These are phyloP conservation scores for Varanus salvator DNA, from an alignment of 2,113 vertebrate genomes.

Conservation along the genomic window DNA sequence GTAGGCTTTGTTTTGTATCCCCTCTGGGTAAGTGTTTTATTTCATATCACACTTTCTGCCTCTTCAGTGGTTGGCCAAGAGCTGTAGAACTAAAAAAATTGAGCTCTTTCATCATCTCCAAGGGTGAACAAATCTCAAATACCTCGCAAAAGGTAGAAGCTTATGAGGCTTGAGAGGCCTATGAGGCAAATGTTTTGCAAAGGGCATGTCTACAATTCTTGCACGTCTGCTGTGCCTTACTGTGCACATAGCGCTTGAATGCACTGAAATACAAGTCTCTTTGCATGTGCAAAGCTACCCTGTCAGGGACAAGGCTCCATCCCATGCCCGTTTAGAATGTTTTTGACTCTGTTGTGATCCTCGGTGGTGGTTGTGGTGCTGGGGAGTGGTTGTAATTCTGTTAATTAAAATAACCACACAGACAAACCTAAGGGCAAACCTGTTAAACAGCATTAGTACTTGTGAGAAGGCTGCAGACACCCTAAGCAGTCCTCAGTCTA, in stretches of 20 bases:
- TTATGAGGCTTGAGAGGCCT: neutral
- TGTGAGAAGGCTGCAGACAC: conserved; percentile 16
- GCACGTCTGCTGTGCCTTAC: neutral
- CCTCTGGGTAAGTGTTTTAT: neutral
- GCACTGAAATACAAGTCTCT: neutral
- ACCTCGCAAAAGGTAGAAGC: neutral
- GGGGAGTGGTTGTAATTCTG: conserved; percentile 27
- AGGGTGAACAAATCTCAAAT: neutral
- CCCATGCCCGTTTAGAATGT: neutral
- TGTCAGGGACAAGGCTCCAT: neutral
- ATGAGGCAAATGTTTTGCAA: neutral
- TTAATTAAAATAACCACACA: conserved; percentile 38
- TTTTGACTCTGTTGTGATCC: conserved; percentile 8
- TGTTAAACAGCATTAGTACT: conserved; percentile 32
- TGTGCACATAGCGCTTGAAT: too few species aligned
- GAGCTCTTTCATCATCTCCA: neutral
- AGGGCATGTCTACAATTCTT: neutral
- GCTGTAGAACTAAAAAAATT: neutral
- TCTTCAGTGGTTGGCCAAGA: neutral
- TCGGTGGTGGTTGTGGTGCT: neutral
- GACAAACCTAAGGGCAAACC: conserved; percentile 28
- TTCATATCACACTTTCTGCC: accelerated
- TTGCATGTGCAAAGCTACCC: neutral
- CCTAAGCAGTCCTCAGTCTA: conserved; percentile 14
- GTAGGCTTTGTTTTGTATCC: neutral